Percentiles rank a stretch among this genome's conserved stretches.
Evolutionary conservation across 1,140 invertebrate genomes (phyloP).

Genomic region (Euwallacea fornicatus): DNA sequence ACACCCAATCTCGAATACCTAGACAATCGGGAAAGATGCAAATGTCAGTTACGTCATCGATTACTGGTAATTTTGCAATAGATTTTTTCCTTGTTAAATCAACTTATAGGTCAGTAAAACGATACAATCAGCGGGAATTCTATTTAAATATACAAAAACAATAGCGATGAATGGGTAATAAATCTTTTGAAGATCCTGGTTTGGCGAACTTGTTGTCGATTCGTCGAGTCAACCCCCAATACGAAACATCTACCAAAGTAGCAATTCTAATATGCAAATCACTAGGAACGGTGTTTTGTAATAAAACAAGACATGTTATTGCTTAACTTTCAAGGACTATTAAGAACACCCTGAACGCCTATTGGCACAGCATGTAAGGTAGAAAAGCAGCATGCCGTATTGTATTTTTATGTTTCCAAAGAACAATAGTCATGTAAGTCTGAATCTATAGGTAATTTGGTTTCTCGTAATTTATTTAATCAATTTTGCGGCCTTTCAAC

Average conservation of each 20-base stretch:
- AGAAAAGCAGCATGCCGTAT: slow-evolving; percentile 15
- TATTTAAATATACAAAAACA: too few relatives aligned
- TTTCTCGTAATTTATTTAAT: slow-evolving; percentile 9
- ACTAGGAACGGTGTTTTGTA: slow-evolving; percentile 15
- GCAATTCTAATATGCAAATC: slow-evolving; percentile 27
- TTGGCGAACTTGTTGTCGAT: too few relatives aligned
- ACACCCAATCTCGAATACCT: too few relatives aligned
- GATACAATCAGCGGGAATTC: too few relatives aligned
- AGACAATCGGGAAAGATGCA: too few relatives aligned
- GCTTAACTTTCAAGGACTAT: slow-evolving; percentile 16
- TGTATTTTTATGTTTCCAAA: slow-evolving; percentile 17
- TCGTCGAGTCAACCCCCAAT: too few relatives aligned
- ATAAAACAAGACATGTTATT: slow-evolving; percentile 15
- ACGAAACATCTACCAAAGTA: slow-evolving; percentile 3
- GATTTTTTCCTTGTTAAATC: too few relatives aligned
- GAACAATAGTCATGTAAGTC: slow-evolving; percentile 18
- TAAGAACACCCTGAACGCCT: slow-evolving; percentile 22
- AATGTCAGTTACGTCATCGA: too few relatives aligned
- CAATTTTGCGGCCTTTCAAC: neutral
- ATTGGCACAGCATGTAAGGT: slow-evolving; percentile 17
- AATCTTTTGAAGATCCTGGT: too few relatives aligned
- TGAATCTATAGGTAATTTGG: slow-evolving; percentile 11
- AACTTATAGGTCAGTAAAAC: too few relatives aligned
- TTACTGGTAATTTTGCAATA: too few relatives aligned
- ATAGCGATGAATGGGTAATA: too few relatives aligned